Percentiles rank a stretch among this genome's conserved stretches.
Evolutionary conservation across 2,113 vertebrate genomes (phyloP).

Genomic region (Corvus cornix): DNA sequence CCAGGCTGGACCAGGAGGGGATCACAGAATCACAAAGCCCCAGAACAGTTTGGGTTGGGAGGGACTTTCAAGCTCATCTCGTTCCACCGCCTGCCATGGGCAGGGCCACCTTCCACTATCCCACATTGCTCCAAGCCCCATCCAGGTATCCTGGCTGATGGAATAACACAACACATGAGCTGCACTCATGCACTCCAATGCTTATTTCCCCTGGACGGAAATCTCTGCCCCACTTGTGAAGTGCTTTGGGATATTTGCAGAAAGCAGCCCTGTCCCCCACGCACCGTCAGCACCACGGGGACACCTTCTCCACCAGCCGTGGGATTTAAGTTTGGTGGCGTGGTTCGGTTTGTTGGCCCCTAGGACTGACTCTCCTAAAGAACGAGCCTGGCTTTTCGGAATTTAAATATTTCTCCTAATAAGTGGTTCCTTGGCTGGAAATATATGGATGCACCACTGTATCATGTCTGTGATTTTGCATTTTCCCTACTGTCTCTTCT

Average conservation of each 20-base stretch:
- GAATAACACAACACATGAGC: accelerated
- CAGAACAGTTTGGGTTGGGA: neutral
- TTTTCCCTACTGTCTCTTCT: conserved; percentile 53
- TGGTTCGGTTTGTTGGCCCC: neutral
- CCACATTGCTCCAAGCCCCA: neutral
- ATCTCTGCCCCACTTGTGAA: neutral
- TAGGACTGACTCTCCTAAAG: neutral
- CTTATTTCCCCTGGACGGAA: accelerated
- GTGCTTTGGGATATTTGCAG: neutral
- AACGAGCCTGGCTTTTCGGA: neutral
- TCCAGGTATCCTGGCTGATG: neutral
- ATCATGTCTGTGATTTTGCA: neutral
- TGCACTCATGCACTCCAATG: accelerated
- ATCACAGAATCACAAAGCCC: neutral
- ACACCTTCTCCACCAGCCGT: neutral
- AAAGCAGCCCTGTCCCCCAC: accelerated
- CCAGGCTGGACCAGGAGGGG: neutral
- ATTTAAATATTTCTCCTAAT: neutral
- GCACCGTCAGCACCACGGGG: accelerated
- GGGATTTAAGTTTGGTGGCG: accelerated
- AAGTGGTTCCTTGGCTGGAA: neutral
- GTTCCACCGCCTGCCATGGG: neutral
- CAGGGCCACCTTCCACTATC: neutral
- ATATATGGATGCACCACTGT: neutral
- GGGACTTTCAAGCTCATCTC: neutral